Base-by-base conservation (phyloP, 2,113 vertebrate genomes). In the Gallinago media region DNA sequence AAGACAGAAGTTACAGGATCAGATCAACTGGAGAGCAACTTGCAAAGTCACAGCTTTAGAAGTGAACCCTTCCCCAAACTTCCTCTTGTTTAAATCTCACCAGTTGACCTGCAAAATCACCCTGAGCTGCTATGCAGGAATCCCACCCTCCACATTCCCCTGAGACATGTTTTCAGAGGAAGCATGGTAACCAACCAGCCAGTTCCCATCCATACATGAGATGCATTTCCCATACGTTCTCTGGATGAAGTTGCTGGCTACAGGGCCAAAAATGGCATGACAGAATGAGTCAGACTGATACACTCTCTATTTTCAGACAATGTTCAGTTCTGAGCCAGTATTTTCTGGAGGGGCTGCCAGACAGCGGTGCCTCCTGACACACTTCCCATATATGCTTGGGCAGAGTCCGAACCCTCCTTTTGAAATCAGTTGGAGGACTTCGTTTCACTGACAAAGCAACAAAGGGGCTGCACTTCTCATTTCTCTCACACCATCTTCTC, bases 241-340 rank as follows among this genome's bases (percentile, higher is more conserved):
- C 55, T 86, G 66, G 47, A 83, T 71, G 65, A 67, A 89, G 63
- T 15, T 93, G 88, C 47, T 86, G 82, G 87, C 87, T 89, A 62
- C 44, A 54, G 70, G 67, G 85, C 68, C 96, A 95, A 94, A 94
- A 94, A 92, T 61, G 86, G 90, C 79, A 75, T 23, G 49, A 68
- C 72, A 91, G 72, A 63, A 75, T 71, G 79, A 95, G 82, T 92
- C 88, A 91, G 85, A 27, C 92, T 79, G 89, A 86, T 92, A 66
- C 16, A 71, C 68, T 94, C 93, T 92, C 90, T 95, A 88, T 97
- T 94, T 96, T 90, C 80, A 84, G 96, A 95, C 85, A 96, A 92
- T 66, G 56, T 65, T 90, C 78, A 90, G 29, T 66, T 88, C 82
- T 25, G 61, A 96, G 96, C 93, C 93, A 89, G 86, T 89, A 44